Evolutionary conservation across 2,113 vertebrate genomes (phyloP), one percentile per base, ranked within the genome.

Genomic region (Passer domesticus): DNA sequence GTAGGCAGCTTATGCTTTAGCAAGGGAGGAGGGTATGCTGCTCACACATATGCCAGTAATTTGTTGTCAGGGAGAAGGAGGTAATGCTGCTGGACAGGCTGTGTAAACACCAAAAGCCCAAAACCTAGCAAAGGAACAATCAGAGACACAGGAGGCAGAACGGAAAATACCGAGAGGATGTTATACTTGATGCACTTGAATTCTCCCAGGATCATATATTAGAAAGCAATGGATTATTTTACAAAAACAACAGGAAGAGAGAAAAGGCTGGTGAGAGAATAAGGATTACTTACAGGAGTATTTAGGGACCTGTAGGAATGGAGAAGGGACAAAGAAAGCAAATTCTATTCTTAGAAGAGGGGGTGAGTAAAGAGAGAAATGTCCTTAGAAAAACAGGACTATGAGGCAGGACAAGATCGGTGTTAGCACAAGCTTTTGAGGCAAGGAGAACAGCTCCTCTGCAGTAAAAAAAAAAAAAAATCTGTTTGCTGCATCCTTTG

Each of bases 61-160:
- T 92, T 91, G 39, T 60, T 82, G 87, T 68, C 87, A 87, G 62
- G n/a, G 44, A 87, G 79, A 87, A 76, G 66, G 30, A 94, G 74
- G 74, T 83, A 93, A 96, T 87, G 70, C 79, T 76, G 69, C n/a
- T 52, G 90, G 94, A 80, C 90, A 94, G 82, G 28, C 58, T 83
- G 53, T 56, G 53, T 82, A 93, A 96, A 96, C 28, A 93, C 53
- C 74, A 79, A 90, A 92, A 87, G 63, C 92, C 73, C 74, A 81
- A 91, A 93, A 60, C 56, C 53, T 41, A 91, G 92, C 33, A 70
- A 52, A 91, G 52, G 31, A 87, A 67, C 74, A 79, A 64, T 60
- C 28, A 82, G 64, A 84, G 22, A 44, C 50, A 72, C 0, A 59
- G 81, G 81, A 93, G 41, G 66, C 58, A 76, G 58, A 91, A 84